Conservation (phyloP, 2,888 invertebrate genomes). For the Drosophila pullipes region DNA sequence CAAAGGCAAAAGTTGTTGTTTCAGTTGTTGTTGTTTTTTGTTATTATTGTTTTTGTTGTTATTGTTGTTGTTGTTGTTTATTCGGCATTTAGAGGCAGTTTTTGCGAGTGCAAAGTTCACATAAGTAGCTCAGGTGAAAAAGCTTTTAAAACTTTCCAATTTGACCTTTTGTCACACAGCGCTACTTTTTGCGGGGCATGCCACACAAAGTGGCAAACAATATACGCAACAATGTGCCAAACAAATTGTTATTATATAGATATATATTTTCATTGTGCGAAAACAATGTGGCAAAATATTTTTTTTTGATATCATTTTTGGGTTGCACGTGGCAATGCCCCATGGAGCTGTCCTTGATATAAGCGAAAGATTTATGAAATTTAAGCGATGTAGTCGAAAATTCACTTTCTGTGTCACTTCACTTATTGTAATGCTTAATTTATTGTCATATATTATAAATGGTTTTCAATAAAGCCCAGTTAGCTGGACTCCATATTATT, state of each 20-base stretch:
- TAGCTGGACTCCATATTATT: neutral
- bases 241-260: conserved; percentile 11
- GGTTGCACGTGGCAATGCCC: neutral
- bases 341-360: neutral
- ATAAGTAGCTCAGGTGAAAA: conserved; percentile 63
- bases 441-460: neutral
- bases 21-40: neutral
- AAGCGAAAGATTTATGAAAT: too few species aligned
- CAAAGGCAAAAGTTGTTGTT: conserved; percentile 47
- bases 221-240: conserved; percentile 31
- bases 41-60: conserved; percentile 2
- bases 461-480: neutral
- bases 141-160: conserved; percentile 68
- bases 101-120: conserved; percentile 21
- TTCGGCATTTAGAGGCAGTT: conserved; percentile 53
- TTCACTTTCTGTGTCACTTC: neutral
- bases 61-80: conserved; percentile 1
- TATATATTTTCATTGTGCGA: conserved; percentile 4
- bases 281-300: conserved; percentile 13
- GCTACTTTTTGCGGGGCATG: conserved; percentile 17
- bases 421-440: neutral
- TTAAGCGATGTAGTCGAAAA: neutral
- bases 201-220: conserved; percentile 30
- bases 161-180: conserved; percentile 58
- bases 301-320: neutral